Conservation (phyloP, 2,797 vertebrate species). For the Caiman crocodilus region DNA sequence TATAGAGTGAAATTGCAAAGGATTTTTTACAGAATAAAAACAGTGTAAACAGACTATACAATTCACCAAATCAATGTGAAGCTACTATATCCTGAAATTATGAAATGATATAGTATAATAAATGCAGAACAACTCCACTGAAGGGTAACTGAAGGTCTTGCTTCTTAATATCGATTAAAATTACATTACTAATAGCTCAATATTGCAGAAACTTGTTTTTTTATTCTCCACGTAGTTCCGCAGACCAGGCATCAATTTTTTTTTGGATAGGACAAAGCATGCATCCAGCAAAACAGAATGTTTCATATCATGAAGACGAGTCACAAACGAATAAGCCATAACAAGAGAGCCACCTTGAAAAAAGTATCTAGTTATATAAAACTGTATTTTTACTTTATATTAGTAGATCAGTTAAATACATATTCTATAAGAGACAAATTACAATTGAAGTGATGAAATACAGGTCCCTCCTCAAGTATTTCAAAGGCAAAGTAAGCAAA, state of each 20-base stretch:
- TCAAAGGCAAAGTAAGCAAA: not conserved
- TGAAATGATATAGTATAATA: not conserved
- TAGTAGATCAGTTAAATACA: not conserved
- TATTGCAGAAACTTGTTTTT: not conserved
- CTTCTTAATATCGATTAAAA: not conserved
- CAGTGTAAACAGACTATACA: not conserved
- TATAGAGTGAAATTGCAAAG: not conserved
- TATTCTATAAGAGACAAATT: not conserved
- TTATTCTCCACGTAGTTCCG: not conserved
- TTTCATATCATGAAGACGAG: not conserved
- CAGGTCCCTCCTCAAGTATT: not conserved
- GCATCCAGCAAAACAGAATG: not conserved
- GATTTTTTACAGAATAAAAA: rapidly evolving
- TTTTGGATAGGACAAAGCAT: not conserved
- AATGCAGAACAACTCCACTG: not conserved
- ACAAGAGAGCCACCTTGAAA: not conserved
- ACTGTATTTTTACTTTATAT: not conserved
- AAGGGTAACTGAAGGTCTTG: not conserved
- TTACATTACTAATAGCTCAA: not conserved
- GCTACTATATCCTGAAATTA: not conserved
- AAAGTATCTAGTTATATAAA: not conserved
- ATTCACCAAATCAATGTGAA: not conserved
- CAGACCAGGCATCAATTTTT: not conserved
- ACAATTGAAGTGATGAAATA: not conserved
- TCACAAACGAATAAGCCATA: not conserved